These are phyloP conservation scores for Caenorhabditis brenneri DNA, from an alignment of 1,140 invertebrate species.

Conservation along the genomic window DNA sequence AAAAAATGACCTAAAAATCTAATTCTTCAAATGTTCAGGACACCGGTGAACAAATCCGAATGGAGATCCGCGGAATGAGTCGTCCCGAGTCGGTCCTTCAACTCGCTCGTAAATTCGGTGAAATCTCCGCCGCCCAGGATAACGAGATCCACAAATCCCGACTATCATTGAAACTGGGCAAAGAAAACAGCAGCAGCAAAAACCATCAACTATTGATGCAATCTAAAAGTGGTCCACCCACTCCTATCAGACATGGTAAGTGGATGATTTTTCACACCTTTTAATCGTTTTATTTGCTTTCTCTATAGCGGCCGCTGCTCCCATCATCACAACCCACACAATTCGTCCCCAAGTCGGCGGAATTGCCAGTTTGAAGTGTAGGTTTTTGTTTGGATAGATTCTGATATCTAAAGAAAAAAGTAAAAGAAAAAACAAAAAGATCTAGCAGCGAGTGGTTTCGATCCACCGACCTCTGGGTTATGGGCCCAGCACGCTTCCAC, in stretches of 20 bases:
- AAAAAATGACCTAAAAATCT: not conserved
- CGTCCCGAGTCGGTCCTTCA: constrained; percentile 53
- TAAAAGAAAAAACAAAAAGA: not conserved
- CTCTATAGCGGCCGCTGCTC: not conserved
- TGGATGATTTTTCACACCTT: not conserved
- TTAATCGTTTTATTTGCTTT: not conserved
- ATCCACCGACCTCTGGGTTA: constrained; percentile 96
- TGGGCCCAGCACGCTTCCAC: constrained; percentile 96
- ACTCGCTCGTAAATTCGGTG: constrained; percentile 49
- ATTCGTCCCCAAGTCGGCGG: constrained; percentile 21
- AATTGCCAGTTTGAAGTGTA: constrained; percentile 47
- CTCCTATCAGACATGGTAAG: constrained; percentile 24
- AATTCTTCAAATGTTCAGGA: constrained; percentile 5
- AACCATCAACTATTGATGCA: not conserved
- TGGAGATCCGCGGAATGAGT: constrained; percentile 52
- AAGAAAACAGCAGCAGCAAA: constrained; percentile 34
- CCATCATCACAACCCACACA: not conserved
- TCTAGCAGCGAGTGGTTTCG: constrained; percentile 90
- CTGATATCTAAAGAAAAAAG: too few species aligned
- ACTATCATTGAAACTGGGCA: constrained; percentile 18
- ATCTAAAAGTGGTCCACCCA: constrained; percentile 18
- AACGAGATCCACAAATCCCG: constrained; percentile 37
- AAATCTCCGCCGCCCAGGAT: constrained; percentile 52
- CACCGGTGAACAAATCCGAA: constrained; percentile 47
- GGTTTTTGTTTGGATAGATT: too few species aligned